Base-by-base conservation (phyloP, 1,140 invertebrate genomes). In the Lepidurus apus region DNA sequence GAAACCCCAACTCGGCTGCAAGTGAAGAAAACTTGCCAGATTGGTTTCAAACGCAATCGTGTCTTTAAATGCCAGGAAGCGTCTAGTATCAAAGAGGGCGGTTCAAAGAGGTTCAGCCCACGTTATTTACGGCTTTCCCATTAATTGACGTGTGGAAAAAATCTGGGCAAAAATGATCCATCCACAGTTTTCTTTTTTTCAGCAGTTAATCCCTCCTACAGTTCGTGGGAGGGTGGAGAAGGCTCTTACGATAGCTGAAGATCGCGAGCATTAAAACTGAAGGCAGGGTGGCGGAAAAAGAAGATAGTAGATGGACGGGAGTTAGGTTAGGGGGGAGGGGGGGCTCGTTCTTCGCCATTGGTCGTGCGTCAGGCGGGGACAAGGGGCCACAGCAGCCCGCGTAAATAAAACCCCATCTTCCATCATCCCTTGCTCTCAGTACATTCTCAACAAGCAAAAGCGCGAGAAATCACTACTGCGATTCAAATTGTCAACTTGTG, bases 361-460 rank as follows among this genome's bases (percentile, higher is more conserved):
- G 53, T 65, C 53, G 53, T 65, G 53, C 53, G 53, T 65, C 53
- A 65, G 53, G 53, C 53, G 53, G 53, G 53, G 21, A 65, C 53
- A 65, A 65, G n/a, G 53, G 53, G 53, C 53, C 53, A 65, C 53
- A 65, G 53, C 53, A 65, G 53, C 17, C 53, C 53, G 53, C 53
- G 53, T 65, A 65, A 65, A 65, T 65, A 65, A 65, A 65, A 65
- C 53, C 53, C 53, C 53, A 65, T 65, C 53, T 65, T 65, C 53
- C 53, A 65, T 65, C 53, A 65, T 65, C 53, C 53, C 53, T 65
- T 65, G 53, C 53, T 65, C 53, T 65, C 53, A 65, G 53, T 65
- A 65, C 53, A 65, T 65, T 21, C 53, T 65, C 53, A 65, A 65
- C 53, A 65, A 65, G 53, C 53, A 65, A 13, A 34, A 65, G 53